Percentiles rank a stretch among this genome's conserved stretches.
These are phyloP conservation scores for Dinoponera quadriceps DNA, from an alignment of 1,140 invertebrate genomes.

Conservation along the genomic window DNA sequence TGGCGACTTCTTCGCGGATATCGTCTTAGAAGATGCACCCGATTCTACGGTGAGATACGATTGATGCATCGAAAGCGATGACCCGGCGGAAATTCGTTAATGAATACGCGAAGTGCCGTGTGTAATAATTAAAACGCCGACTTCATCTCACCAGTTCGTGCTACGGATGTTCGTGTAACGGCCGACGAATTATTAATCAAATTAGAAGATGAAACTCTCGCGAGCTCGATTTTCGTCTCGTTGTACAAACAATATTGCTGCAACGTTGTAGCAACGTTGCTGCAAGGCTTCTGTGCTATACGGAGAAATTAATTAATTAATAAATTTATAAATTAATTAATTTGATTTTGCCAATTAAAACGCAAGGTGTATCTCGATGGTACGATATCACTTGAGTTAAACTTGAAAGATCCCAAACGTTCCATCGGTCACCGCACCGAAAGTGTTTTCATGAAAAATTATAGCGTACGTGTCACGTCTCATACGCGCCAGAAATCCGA, in stretches of 20 bases:
- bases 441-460: background rate
- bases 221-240: background rate
- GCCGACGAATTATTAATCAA: slow-evolving; percentile 21
- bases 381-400: no score
- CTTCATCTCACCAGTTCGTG: slow-evolving; percentile 8
- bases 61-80: slow-evolving; percentile 45
- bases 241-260: no score
- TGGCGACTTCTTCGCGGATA: slow-evolving; percentile 39
- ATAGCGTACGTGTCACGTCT: background rate
- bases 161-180: background rate
- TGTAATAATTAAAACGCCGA: slow-evolving; percentile 60
- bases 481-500: background rate
- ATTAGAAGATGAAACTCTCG: background rate
- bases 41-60: slow-evolving; percentile 53
- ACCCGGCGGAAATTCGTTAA: slow-evolving; percentile 54
- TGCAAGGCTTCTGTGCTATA: no score
- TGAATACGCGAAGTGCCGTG: slow-evolving; percentile 20
- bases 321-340: background rate
- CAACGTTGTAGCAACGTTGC: no score
- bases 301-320: background rate
- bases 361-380: no score
- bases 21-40: slow-evolving; percentile 23
- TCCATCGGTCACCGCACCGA: background rate
- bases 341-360: background rate
- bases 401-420: background rate